Evolutionary conservation across 2,888 invertebrate species (phyloP).

Genomic region (Scaptomyza parva): DNA sequence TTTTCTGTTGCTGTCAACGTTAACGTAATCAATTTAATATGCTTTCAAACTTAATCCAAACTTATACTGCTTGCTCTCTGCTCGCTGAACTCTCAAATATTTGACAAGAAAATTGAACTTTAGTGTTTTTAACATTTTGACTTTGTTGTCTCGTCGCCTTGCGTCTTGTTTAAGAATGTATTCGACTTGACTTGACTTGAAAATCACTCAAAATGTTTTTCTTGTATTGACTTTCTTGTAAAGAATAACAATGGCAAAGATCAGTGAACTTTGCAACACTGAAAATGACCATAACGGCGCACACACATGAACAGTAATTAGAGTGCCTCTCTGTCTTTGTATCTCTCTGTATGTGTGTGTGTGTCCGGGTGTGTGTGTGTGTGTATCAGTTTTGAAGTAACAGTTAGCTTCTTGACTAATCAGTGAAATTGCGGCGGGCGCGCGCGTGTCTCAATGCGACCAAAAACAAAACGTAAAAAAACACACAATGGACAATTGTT

Average conservation of each 20-base stretch:
- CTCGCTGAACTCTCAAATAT: not conserved
- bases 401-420: constrained; percentile 50
- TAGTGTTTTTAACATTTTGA: not conserved
- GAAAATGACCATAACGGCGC: constrained; percentile 2
- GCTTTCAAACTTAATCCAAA: not conserved
- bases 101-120: not conserved
- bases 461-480: constrained; percentile 11
- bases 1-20: not conserved
- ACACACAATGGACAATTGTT: constrained; percentile 31
- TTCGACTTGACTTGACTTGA: not conserved
- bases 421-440: constrained; percentile 42
- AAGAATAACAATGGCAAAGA: too few relatives aligned
- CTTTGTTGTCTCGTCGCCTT: not conserved
- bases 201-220: not conserved
- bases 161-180: not conserved
- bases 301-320: not conserved
- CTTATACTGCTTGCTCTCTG: not conserved
- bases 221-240: too few relatives aligned
- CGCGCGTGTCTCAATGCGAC: constrained; percentile 8
- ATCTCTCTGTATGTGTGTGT: not conserved
- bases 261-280: constrained; percentile 17
- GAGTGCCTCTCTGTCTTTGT: not conserved
- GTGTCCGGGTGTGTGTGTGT: not conserved
- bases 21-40: not conserved
- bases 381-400: constrained; percentile 34